Evolutionary conservation across 2,888 invertebrate species (phyloP).

Genomic region (Pelosia muscerda): DNA sequence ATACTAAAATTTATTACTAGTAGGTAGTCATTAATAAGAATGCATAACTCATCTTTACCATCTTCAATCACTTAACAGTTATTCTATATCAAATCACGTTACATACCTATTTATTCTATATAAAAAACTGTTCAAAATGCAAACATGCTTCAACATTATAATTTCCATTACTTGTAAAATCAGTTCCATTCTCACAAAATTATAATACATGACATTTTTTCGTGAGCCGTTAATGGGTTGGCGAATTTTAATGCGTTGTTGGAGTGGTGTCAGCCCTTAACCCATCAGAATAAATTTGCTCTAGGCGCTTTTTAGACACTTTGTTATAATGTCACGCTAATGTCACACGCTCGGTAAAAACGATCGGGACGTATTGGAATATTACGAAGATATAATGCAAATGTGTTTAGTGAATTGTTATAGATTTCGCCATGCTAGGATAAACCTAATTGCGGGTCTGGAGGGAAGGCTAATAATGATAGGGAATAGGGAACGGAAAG

Average conservation of each 20-base stretch:
- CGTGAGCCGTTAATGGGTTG: conserved; percentile 56
- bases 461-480: too few relatives aligned
- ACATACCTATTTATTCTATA: neutral
- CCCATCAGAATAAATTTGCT: conserved; percentile 48
- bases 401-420: neutral
- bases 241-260: conserved; percentile 57
- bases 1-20: too few relatives aligned
- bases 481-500: too few relatives aligned
- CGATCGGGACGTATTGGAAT: neutral
- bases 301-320: conserved; percentile 41
- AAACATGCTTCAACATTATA: neutral
- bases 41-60: neutral
- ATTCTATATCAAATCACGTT: too few relatives aligned
- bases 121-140: neutral
- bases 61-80: too few relatives aligned
- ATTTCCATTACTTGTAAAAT: conserved; percentile 35
- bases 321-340: conserved; percentile 33
- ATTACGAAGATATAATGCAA: neutral
- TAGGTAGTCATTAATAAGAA: neutral
- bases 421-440: neutral
- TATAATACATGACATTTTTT: conserved; percentile 40
- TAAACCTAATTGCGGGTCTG: neutral
- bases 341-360: conserved; percentile 22
- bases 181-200: conserved; percentile 46
- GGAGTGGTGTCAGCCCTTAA: conserved; percentile 36